A percentile compares a stretch with the other conserved stretches of the same genome.
These are phyloP conservation scores for Bubalus kerabau DNA, from an alignment of 2,113 vertebrate species.

Conservation along the genomic window DNA sequence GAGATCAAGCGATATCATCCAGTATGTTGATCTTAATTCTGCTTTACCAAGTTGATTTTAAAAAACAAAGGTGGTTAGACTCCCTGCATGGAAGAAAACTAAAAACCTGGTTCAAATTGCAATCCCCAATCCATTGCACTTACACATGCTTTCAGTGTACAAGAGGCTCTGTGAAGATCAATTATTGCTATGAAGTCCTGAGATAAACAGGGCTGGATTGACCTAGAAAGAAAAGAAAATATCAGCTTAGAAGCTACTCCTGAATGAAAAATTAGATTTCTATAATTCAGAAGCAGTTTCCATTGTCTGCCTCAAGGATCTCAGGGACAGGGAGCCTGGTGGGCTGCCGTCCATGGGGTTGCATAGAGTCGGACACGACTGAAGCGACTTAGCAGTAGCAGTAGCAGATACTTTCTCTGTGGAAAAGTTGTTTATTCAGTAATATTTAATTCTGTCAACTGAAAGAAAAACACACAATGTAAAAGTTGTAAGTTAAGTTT, in stretches of 20 bases:
- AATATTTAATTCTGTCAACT: background rate
- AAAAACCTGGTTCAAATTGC: conserved; percentile 21
- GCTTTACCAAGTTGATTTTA: conserved; percentile 18
- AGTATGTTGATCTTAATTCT: conserved; percentile 26
- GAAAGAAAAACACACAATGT: background rate
- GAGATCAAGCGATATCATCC: background rate
- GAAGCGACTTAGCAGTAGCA: no score
- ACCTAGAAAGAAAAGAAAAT: background rate
- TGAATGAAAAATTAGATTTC: conserved; percentile 2
- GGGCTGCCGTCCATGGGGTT: no score
- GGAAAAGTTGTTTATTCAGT: background rate
- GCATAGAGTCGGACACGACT: no score
- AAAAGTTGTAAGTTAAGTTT: background rate
- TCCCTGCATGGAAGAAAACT: conserved; percentile 33
- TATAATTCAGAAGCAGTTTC: background rate
- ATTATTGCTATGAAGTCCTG: conserved; percentile 30
- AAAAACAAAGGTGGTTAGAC: conserved; percentile 27
- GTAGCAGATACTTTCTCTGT: background rate
- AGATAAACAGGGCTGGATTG: background rate
- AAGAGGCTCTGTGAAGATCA: conserved; percentile 33
- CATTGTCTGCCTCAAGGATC: background rate
- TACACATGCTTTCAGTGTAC: conserved; percentile 4
- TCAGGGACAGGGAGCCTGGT: no score
- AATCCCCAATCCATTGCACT: background rate
- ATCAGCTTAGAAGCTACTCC: conserved; percentile 10